Base-by-base conservation (phyloP, 2,113 vertebrate species). In the Tyto alba region DNA sequence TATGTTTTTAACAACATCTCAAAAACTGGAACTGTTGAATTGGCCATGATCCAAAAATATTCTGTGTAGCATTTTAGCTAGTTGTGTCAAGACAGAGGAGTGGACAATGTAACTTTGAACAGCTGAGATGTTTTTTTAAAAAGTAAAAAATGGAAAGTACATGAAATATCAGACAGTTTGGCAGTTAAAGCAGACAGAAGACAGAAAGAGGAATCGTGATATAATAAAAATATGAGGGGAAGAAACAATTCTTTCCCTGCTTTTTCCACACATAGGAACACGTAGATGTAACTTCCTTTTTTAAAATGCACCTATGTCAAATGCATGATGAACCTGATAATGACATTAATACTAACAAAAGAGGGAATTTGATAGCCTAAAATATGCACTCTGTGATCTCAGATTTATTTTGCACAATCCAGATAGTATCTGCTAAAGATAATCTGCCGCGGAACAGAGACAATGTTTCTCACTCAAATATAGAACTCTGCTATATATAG, bases 161-260 rank as follows among this genome's bases (percentile, higher is more conserved):
- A 77, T 91, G 74, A 92, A 89, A 72, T 96, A 94, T 92, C 93
- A 91, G 93, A 94, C 84, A 90, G 32, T 89, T 96, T 96, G 94
- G 95, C 93, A 93, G 80, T 89, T 90, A 92, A 95, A 96, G 89
- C 60, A 94, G 93, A 90, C 76, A 92, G 80, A 86, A 96, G 77
- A 94, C 85, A 93, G 91, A 88, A 95, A 92, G 75, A 88, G 20
- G 45, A 53, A 92, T 85, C 0, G 0, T 81, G 74, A 85, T 84
- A 67, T 84, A 86, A 83, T 94, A 95, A 95, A 97, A 95, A 81
- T 19, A 95, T 1, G 11, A 79, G n/a, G 15, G 52, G 52, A 95
- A 89, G 92, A 96, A 95, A 93, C 92, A 96, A 92, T 62, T 91
- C 74, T 92, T 62, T 89, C 38, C 59, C 22, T 86, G 43, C 41